A percentile compares a stretch with the other conserved stretches of the same genome.
Evolutionary conservation across 2,113 vertebrate genomes (phyloP).

Genomic region (Cottus gobio): DNA sequence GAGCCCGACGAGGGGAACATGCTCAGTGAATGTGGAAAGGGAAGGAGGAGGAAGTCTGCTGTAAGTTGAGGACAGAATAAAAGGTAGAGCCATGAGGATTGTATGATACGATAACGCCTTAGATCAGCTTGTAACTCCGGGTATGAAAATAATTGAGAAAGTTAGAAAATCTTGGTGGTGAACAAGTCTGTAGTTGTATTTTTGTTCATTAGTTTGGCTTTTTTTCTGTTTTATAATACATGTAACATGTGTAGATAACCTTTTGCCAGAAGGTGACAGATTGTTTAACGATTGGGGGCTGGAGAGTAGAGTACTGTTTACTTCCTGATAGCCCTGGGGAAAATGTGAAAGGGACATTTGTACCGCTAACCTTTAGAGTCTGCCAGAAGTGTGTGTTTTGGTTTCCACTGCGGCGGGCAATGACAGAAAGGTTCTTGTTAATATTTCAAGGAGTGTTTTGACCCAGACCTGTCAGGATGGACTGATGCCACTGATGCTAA

Average conservation of each 20-base stretch:
- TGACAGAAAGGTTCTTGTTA: constrained; percentile 48
- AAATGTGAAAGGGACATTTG: constrained; percentile 1
- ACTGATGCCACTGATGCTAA: constrained; percentile 30
- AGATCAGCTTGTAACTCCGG: constrained; percentile 59
- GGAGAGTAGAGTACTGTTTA: constrained; percentile 47
- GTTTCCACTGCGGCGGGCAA: constrained; percentile 50
- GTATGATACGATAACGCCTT: constrained; percentile 61
- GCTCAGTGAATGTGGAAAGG: constrained; percentile 13
- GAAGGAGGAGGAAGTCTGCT: background rate
- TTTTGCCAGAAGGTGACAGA: constrained; percentile 67
- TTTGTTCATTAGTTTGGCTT: constrained; percentile 33
- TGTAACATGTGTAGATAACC: constrained; percentile 73
- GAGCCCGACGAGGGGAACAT: constrained; percentile 12
- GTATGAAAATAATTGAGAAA: constrained; percentile 55
- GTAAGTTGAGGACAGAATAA: background rate
- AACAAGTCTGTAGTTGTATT: constrained; percentile 59
- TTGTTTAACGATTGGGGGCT: constrained; percentile 50
- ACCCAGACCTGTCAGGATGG: constrained; percentile 50
- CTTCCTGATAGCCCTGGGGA: constrained; percentile 32
- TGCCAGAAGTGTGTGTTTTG: constrained; percentile 29
- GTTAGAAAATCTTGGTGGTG: constrained; percentile 50
- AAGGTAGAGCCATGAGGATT: constrained; percentile 21
- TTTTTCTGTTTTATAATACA: constrained; percentile 33
- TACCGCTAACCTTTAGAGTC: constrained; percentile 54
- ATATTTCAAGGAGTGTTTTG: constrained; percentile 25